Base-by-base conservation (phyloP, 2,888 invertebrate genomes). In the Callinectes sapidus region DNA sequence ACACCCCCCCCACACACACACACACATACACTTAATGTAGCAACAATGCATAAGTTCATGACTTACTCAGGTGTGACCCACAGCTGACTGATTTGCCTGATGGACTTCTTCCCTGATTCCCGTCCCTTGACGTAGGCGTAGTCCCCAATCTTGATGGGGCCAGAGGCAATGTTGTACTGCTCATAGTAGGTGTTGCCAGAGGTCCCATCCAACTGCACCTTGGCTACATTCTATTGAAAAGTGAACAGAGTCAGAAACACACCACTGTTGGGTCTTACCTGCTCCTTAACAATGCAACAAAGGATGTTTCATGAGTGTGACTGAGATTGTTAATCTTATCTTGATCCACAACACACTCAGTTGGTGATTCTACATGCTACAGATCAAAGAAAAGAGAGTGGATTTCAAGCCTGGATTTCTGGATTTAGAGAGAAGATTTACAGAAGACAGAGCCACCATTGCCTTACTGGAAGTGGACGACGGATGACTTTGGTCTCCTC, bases 71-170 rank as follows among this genome's bases (percentile, higher is more conserved):
- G 97, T 87, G 98, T 98, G 95, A 98, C 98, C 99, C 99, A 99
- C 95, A 99, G 98, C 93, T 97, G 97, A 95, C 99, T 98, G 95
- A 99, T 97, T 95, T 99, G 98, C 18, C 98, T 98, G 94, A 99
- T 97, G 95, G 98, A 97, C 95, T 99, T 98, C 96, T 98, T 97
- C 89, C 98, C 98, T 28, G 98, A 98, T 95, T 98, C 98, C 0
- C 90, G 86, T 10, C 98, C 98, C 93, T 98, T 98, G 23, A 99
- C 98, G 95, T 99, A 99, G 86, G 99, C 99, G 96, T 97, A 98
- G 96, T 99, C 99, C 0, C 99, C 98, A 0, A 97, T 97, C 96
- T 98, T 98, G 90, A 98, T 97, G 0, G 97, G 97, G 2, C 98
- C 98, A 88, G 97, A 97, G 42, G 97, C 97, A 0, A 98, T 97